A percentile compares a stretch with the other conserved stretches of the same genome.
Evolutionary conservation across 2,797 vertebrate species (phyloP).

Genomic region (Leptodactylus fallax): DNA sequence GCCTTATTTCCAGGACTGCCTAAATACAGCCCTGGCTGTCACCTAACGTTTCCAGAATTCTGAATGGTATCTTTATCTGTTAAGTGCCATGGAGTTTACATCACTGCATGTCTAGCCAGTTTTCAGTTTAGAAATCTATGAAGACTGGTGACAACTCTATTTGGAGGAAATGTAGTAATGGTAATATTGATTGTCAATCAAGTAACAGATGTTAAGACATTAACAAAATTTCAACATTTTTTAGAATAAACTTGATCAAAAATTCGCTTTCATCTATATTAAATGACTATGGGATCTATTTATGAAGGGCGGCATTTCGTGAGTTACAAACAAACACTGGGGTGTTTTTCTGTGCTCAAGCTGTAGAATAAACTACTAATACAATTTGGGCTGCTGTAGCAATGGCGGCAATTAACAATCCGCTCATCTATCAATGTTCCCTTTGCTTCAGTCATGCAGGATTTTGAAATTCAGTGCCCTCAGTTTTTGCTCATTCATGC

Average conservation of each 20-base stretch:
- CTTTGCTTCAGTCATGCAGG: conserved; percentile 52
- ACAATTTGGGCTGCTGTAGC: conserved; percentile 32
- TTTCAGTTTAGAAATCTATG: background rate
- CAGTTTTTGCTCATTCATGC: conserved; percentile 61
- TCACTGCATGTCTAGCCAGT: background rate
- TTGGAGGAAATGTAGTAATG: background rate
- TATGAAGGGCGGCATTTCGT: background rate
- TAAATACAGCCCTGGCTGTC: background rate
- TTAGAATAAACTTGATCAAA: background rate
- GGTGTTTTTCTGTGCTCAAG: conserved; percentile 4
- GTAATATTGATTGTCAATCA: background rate
- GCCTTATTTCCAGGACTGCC: background rate
- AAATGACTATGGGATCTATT: background rate
- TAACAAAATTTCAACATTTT: background rate
- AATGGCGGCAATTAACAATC: conserved; percentile 58
- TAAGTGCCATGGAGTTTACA: background rate
- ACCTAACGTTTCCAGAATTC: background rate
- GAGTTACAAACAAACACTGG: background rate
- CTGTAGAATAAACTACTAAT: conserved; percentile 6
- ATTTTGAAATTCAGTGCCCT: conserved; percentile 52
- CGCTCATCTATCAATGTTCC: conserved; percentile 62
- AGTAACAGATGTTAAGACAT: background rate
- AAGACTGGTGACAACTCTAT: background rate
- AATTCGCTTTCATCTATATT: background rate
- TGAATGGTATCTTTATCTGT: background rate